Evolutionary conservation across 2,888 invertebrate genomes (phyloP), one percentile per base, ranked within the genome.

Genomic region (Dicyrtoma fusca): DNA sequence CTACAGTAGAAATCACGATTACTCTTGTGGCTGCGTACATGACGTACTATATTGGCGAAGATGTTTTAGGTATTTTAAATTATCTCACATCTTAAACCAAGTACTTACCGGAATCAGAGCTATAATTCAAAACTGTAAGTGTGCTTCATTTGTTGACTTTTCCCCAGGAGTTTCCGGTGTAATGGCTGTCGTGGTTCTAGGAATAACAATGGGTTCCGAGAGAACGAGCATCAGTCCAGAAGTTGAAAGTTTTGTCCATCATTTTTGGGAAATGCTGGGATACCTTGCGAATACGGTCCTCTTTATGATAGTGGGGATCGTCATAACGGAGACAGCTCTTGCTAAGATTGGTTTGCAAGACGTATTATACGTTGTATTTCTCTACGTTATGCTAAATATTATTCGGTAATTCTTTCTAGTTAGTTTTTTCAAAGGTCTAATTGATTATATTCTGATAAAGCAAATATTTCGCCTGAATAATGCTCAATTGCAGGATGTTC

Each of bases 281-380:
- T 86, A 85, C 77, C 81, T 85, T 74, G 84, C 85, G 11, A 88
- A 88, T 77, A 87, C 88, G 0, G 80, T 88, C 17, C 85, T 89
- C 59, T 89, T 89, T 74, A 86, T 88, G 0, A 86, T 88, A 82
- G 86, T 88, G 0, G 88, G 89, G 0, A 86, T 88, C n/a, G 86
- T 88, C 44, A 87, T 88, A 26, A 85, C 87, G 57, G 87, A 87
- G 78, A 86, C 83, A 73, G 83, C 82, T 10, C 82, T 86, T n/a
- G 84, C 84, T 44, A 82, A 85, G 62, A 83, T 87, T n/a, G 83
- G 86, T 17, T 84, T 82, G 82, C 74, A 85, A 82, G 84, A 86
- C 84, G 68, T 86, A 84, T 74, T 87, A 84, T 78, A 87, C 84
- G 81, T 87, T 83, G 79, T 86, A 83, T 71, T 85, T 82, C 80